Evolutionary conservation across 2,113 vertebrate species (phyloP), one percentile per base, ranked within the genome.

Genomic region (Tilapia sparmanii): DNA sequence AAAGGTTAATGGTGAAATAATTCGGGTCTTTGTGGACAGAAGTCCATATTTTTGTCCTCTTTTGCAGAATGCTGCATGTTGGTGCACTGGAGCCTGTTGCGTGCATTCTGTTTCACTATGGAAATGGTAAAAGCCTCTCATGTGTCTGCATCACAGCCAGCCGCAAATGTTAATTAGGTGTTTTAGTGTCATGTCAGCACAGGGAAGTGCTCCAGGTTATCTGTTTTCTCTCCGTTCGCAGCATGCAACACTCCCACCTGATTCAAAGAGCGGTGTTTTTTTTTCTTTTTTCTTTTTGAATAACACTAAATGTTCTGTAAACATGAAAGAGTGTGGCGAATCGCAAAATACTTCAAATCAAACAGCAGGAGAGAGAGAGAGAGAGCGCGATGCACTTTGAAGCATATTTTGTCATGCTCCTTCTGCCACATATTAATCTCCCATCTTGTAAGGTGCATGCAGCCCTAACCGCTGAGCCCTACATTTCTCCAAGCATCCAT

Each of bases 171-270:
- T 95, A 94, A 94, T 91, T 89, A 86, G 86, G 53, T 73, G 87
- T 95, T 91, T 90, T 88, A 92, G 93, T 95, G 89, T 92, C 81
- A 85, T 93, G 93, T 95, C 92, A 92, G 90, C 86, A 78, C 4
- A 5, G 50, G 42, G 86, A 92, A 82, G 88, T 82, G 81, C 86
- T 87, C 63, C 86, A 90, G 86, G 92, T 95, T 91, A 92, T 94
- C 84, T 87, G 91, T 86, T 88, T 83, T 88, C 54, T 61, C 52
- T 89, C 85, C 50, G 18, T 68, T 47, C 50, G 59, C 52, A 63
- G 81, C 57, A 19, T 84, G 87, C 47, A 18, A 47, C 63, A 29
- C 61, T 54, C 68, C 82, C 76, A 79, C 81, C 79, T 9, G 29
- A 79, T 40, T 89, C 35, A 29, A 26, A 84, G 68, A 76, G 11